Percentiles rank a stretch among this genome's conserved stretches.
phyloP scores from a whole-genome alignment of 2,797 vertebrate genomes.

The Acropternis orthonyx region DNA sequence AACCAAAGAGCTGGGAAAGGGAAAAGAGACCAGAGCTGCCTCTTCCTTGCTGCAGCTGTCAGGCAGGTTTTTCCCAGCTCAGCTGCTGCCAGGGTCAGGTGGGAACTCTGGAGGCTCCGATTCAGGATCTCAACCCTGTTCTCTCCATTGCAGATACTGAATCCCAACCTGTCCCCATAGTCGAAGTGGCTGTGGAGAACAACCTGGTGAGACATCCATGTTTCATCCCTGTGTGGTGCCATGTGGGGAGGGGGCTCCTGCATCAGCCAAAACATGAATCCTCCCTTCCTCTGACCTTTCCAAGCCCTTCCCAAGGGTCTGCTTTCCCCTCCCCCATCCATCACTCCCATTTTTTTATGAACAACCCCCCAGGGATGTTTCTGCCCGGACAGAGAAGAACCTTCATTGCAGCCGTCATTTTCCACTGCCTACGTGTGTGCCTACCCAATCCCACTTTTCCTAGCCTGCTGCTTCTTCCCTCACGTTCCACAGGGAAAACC shows the following conservation, averaged over 20 bases:
- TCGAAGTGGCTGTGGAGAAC: background rate
- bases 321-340: background rate
- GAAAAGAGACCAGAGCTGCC: background rate
- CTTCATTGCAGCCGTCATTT: background rate
- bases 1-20: background rate
- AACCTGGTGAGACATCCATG: background rate
- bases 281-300: background rate
- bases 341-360: background rate
- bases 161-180: no score
- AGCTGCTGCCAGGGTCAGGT: rapidly evolving
- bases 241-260: background rate
- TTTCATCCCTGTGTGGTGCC: rapidly evolving
- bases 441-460: background rate
- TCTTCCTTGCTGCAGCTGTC: no score
- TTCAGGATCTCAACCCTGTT: rapidly evolving
- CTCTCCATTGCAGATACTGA: background rate
- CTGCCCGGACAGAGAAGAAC: background rate
- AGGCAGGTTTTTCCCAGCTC: rapidly evolving
- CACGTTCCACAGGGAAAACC: rapidly evolving
- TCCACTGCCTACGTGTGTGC: rapidly evolving
- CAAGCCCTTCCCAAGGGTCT: background rate
- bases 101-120: rapidly evolving
- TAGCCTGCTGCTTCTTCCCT: background rate
- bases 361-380: background rate
- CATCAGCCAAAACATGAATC: rapidly evolving